Conservation (phyloP, 2,888 invertebrate genomes). For the Geophilus truncorum region DNA sequence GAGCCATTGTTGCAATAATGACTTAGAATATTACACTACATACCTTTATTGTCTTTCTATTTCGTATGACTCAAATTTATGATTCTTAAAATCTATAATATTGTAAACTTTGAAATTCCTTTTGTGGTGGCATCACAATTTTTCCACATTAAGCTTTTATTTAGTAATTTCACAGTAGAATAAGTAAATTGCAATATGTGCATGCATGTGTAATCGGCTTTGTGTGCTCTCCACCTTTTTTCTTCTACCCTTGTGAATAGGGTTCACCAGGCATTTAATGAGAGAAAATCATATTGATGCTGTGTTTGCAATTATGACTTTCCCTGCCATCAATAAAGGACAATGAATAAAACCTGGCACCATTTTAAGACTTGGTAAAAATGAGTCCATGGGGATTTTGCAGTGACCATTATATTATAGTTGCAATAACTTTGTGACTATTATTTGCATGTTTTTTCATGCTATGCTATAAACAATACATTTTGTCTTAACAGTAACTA, state of each 20-base stretch:
- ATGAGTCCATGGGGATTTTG: no score
- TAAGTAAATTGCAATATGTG: conserved; percentile 3
- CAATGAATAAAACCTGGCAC: background rate
- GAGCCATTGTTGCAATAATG: no score
- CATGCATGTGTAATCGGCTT: conserved; percentile 10
- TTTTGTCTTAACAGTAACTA: no score
- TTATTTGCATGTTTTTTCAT: no score
- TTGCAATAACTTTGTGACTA: no score
- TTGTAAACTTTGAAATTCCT: background rate
- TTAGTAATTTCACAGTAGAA: conserved; percentile 5
- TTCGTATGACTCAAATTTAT: no score
- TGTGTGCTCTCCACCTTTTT: background rate
- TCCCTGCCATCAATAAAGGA: background rate
- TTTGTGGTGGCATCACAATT: background rate
- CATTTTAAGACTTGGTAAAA: no score
- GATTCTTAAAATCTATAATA: no score
- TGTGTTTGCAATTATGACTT: background rate
- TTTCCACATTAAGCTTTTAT: background rate
- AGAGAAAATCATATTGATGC: background rate
- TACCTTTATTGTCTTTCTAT: no score
- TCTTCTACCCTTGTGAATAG: background rate
- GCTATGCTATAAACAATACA: no score
- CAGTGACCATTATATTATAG: no score
- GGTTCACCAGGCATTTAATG: background rate
- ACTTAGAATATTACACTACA: no score